Conservation (phyloP, 2,888 invertebrate species). For the Morpho deidamia region DNA sequence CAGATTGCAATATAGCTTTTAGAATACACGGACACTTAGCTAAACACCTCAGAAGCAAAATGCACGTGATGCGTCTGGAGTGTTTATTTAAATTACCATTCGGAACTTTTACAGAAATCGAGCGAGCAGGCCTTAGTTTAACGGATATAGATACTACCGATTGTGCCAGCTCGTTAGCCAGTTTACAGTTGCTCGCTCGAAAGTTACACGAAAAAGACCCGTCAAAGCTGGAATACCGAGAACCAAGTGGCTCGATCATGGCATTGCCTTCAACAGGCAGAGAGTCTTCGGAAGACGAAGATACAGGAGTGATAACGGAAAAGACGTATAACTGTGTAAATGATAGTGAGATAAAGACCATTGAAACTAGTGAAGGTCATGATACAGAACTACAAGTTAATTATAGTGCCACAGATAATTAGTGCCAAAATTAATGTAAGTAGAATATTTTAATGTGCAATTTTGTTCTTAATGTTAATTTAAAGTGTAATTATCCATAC, state of each 20-base stretch:
- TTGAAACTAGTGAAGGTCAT: slow-evolving; percentile 60
- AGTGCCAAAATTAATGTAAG: slow-evolving; percentile 81
- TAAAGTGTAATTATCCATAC: slow-evolving; percentile 64
- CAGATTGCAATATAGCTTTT: slow-evolving; percentile 97
- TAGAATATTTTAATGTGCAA: slow-evolving; percentile 75
- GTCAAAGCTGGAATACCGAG: slow-evolving; percentile 83
- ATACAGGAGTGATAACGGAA: slow-evolving; percentile 41
- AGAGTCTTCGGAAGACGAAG: slow-evolving; percentile 79
- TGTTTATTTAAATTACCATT: slow-evolving; percentile 95
- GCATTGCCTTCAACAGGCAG: slow-evolving; percentile 52
- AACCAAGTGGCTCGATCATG: slow-evolving; percentile 54
- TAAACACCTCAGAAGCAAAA: slow-evolving; percentile 96
- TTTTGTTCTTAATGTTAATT: slow-evolving; percentile 67
- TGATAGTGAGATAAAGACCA: slow-evolving; percentile 67
- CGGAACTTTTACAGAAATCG: slow-evolving; percentile 96
- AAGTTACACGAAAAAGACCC: slow-evolving; percentile 90
- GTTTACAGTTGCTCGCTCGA: slow-evolving; percentile 88
- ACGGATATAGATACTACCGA: slow-evolving; percentile 98
- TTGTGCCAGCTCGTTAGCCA: slow-evolving; percentile 95
- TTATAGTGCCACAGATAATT: slow-evolving; percentile 80
- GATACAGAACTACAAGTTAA: slow-evolving; percentile 67
- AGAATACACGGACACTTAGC: slow-evolving; percentile 97
- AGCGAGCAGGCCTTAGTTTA: slow-evolving; percentile 91
- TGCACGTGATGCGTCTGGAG: slow-evolving; percentile 96
- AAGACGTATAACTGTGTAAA: slow-evolving; percentile 64